Percentiles rank a stretch among this genome's conserved stretches.
Conservation (phyloP, 2,888 invertebrate species). For the Dorcus parallelipipedus region DNA sequence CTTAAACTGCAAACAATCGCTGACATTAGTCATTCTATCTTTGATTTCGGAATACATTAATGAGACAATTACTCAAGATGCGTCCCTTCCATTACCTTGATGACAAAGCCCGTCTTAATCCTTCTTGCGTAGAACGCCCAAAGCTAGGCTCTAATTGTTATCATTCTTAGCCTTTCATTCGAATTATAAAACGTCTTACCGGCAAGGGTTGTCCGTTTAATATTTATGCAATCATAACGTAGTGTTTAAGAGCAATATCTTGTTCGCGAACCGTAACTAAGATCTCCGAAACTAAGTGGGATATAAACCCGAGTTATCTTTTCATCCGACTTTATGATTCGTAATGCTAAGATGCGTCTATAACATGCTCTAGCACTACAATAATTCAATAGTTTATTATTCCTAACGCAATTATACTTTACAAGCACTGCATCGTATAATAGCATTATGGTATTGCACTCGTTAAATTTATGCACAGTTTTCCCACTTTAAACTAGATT, state of each 20-base stretch:
- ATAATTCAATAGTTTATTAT: slow-evolving; percentile 29
- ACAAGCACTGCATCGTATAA: slow-evolving; percentile 24
- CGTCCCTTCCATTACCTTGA: slow-evolving; percentile 49
- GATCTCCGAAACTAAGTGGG: slow-evolving; percentile 26
- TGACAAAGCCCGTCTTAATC: slow-evolving; percentile 48
- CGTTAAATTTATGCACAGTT: slow-evolving; percentile 17
- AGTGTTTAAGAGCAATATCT: slow-evolving; percentile 38
- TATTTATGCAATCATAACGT: slow-evolving; percentile 39
- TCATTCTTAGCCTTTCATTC: slow-evolving; percentile 39
- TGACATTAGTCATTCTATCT: slow-evolving; percentile 47
- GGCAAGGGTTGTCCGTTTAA: slow-evolving; percentile 32
- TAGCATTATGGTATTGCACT: slow-evolving; percentile 22
- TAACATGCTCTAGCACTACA: slow-evolving; percentile 19
- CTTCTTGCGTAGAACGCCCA: slow-evolving; percentile 38
- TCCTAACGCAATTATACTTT: slow-evolving; percentile 25
- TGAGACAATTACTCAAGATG: slow-evolving; percentile 44
- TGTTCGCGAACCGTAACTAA: slow-evolving; percentile 27
- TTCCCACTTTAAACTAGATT: neutral
- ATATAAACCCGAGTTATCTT: slow-evolving; percentile 31
- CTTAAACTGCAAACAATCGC: slow-evolving; percentile 38
- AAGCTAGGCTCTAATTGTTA: slow-evolving; percentile 45
- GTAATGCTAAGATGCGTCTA: slow-evolving; percentile 25
- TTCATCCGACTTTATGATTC: slow-evolving; percentile 35
- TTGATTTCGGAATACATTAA: slow-evolving; percentile 49
- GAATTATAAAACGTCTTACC: slow-evolving; percentile 24